phyloP scores from a whole-genome alignment of 37 sponge, comb jelly and placozoan genomes.

The Eunapius fragilis region DNA sequence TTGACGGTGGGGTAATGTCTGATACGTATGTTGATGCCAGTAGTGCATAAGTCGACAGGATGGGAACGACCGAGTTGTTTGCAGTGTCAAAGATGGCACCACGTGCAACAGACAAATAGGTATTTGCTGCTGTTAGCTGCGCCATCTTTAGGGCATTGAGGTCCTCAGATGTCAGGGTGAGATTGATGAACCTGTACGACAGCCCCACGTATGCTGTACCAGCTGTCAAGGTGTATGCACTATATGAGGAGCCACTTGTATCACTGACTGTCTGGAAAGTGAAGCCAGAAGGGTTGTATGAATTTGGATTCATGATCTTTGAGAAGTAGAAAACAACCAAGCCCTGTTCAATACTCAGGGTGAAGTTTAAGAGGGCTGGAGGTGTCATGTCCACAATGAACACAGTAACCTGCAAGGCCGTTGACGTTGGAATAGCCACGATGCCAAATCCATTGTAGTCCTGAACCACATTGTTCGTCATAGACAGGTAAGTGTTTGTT shows the following conservation, averaged over 20 bases:
- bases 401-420: conserved; percentile 53
- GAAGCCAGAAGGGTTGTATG: conserved; percentile 65
- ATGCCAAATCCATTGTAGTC: conserved; percentile 72
- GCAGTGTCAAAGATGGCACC: conserved; percentile 82
- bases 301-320: conserved; percentile 79
- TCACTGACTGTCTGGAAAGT: conserved; percentile 62
- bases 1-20: conserved; percentile 68
- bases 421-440: conserved; percentile 40
- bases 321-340: conserved; percentile 62
- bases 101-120: conserved; percentile 57
- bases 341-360: conserved; percentile 59
- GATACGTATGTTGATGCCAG: conserved; percentile 52
- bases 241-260: conserved; percentile 9
- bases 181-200: conserved; percentile 31
- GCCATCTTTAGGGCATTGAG: conserved; percentile 77
- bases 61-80: conserved; percentile 73
- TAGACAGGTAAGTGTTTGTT: conserved; percentile 74
- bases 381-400: conserved; percentile 73
- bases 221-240: conserved; percentile 49
- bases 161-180: conserved; percentile 47
- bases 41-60: conserved; percentile 56
- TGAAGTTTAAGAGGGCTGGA: conserved; percentile 78
- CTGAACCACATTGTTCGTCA: conserved; percentile 40
- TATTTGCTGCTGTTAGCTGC: conserved; percentile 42
- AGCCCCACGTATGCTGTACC: conserved; percentile 29